phyloP scores from a whole-genome alignment of 2,797 vertebrate genomes.

The Sebastes steindachneri region DNA sequence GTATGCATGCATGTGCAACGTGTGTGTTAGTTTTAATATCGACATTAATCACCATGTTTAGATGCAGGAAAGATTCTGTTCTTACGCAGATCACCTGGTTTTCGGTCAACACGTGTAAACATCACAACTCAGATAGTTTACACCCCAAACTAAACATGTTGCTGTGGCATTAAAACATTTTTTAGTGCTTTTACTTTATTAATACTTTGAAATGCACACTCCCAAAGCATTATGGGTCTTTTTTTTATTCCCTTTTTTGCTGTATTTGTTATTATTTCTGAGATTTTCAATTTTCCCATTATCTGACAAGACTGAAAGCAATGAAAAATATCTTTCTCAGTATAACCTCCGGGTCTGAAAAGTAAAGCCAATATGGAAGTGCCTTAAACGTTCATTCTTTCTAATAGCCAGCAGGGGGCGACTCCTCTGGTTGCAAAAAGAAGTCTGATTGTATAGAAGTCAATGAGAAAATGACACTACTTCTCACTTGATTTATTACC shows the following conservation, averaged over 20 bases:
- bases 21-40: conserved; percentile 37
- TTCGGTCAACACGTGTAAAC: conserved; percentile 33
- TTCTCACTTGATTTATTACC: background rate
- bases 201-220: background rate
- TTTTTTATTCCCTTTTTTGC: background rate
- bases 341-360: background rate
- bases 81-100: conserved; percentile 23
- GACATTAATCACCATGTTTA: conserved; percentile 51
- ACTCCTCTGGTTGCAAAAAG: background rate
- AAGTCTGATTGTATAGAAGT: background rate
- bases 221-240: background rate
- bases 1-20: background rate
- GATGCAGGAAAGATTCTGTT: conserved; percentile 17
- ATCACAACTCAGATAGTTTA: conserved; percentile 26
- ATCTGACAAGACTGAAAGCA: background rate
- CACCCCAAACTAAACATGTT: conserved; percentile 27
- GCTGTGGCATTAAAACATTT: conserved; percentile 7
- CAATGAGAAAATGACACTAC: background rate
- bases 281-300: background rate
- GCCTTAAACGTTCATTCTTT: background rate
- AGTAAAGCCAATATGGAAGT: no score
- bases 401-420: background rate
- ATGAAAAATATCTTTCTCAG: background rate
- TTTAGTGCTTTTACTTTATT: conserved; percentile 1
- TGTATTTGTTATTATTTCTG: background rate